phyloP scores from a whole-genome alignment of 2,888 invertebrate genomes.

The Poecilobothrus nobilitatus region DNA sequence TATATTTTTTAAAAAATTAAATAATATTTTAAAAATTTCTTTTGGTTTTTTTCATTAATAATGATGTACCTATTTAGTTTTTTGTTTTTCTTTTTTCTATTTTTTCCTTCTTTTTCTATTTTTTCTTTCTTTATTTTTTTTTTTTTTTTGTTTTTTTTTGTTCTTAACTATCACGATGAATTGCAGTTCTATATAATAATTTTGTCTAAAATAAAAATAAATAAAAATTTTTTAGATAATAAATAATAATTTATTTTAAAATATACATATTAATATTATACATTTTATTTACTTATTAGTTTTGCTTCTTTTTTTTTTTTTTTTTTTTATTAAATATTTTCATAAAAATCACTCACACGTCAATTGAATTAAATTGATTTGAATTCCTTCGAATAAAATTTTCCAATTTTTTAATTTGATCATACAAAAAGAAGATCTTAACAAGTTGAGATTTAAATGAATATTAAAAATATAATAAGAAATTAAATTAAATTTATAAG shows the following conservation, averaged over 20 bases:
- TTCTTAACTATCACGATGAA: too few species aligned
- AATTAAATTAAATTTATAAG: too few species aligned
- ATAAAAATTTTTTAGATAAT: background rate
- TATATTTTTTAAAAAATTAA: too few species aligned
- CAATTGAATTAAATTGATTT: background rate
- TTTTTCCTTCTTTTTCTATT: too few species aligned
- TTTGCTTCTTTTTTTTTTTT: too few species aligned
- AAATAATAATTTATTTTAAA: background rate
- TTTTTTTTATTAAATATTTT: too few species aligned
- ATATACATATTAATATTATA: background rate
- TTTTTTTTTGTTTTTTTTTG: too few species aligned
- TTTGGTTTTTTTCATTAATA: background rate
- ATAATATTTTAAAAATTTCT: background rate
- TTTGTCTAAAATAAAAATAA: too few species aligned
- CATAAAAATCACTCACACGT: background rate
- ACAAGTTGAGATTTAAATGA: background rate
- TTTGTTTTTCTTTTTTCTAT: too few species aligned
- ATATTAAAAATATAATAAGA: background rate
- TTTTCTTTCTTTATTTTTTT: too few species aligned
- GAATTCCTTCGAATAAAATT: background rate
- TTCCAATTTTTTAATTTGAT: background rate
- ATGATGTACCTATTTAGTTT: background rate
- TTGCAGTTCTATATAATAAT: too few species aligned
- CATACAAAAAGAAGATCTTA: background rate
- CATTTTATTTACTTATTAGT: too few species aligned